phyloP scores from a whole-genome alignment of 2,113 vertebrate species.

The Tor tambroides region DNA sequence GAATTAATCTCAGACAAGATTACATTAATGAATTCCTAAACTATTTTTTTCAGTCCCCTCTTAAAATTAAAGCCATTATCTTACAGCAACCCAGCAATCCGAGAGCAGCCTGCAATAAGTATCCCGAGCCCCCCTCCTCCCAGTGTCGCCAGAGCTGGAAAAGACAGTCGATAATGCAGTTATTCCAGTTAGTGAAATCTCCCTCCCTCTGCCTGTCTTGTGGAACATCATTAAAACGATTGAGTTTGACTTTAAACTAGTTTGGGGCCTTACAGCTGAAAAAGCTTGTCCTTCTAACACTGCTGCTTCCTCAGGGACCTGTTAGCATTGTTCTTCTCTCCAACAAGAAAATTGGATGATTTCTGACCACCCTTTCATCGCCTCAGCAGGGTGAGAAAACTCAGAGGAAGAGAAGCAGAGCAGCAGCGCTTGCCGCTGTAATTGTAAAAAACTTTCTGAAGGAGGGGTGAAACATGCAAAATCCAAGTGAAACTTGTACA shows the following conservation, averaged over 20 bases:
- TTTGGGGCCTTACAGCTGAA: slow-evolving; percentile 55
- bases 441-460: slow-evolving; percentile 61
- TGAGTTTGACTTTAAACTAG: slow-evolving; percentile 68
- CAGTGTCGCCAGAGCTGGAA: slow-evolving; percentile 45
- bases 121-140: slow-evolving; percentile 23
- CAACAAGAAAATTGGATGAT: slow-evolving; percentile 70
- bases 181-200: slow-evolving; percentile 63
- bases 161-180: slow-evolving; percentile 68
- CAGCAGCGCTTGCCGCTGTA: slow-evolving; percentile 56
- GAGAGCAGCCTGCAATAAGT: slow-evolving; percentile 36
- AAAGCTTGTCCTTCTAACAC: slow-evolving; percentile 51
- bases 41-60: slow-evolving; percentile 57
- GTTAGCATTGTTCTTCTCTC: slow-evolving; percentile 68
- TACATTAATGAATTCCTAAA: slow-evolving; percentile 75
- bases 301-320: slow-evolving; percentile 67
- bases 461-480: slow-evolving; percentile 32
- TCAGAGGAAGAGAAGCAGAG: slow-evolving; percentile 39
- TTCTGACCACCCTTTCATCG: slow-evolving; percentile 67
- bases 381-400: slow-evolving; percentile 55
- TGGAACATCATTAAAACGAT: slow-evolving; percentile 68
- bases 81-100: slow-evolving; percentile 57
- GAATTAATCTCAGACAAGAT: slow-evolving; percentile 77
- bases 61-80: slow-evolving; percentile 75
- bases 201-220: slow-evolving; percentile 53
- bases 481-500: slow-evolving; percentile 22